Evolutionary conservation across 2,797 vertebrate genomes (phyloP), one percentile per base, ranked within the genome.

Genomic region (Karalla daura): DNA sequence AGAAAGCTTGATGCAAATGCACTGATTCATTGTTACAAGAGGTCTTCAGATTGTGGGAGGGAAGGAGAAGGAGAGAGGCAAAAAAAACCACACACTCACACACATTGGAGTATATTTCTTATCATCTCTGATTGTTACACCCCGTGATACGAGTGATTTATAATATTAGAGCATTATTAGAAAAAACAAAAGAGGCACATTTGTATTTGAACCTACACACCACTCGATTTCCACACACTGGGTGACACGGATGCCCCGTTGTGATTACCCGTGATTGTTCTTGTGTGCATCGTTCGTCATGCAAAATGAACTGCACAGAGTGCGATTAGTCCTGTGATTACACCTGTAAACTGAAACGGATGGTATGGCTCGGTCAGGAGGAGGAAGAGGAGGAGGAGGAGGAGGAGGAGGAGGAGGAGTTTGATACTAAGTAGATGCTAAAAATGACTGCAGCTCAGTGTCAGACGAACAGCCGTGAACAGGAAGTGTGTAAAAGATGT

Each of bases 301-400:
- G 46, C 17, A 45, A 61, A 73, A 75, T 54, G 40, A 64, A 36
- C 25, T 47, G 33, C 51, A 32, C 33, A 33, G 62, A 70, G 20
- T 49, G 3, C 72, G 80, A 84, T 87, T 76, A 77, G 58, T n/a
- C n/a, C 37, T 10, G 0, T 82, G 80, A 86, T 84, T 86, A 81
- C 51, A n/a, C 53, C 46, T 54, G 30, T 55, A 66, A 56, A 37
- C 45, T 54, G 53, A 63, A 75, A 70, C 12, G 21, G 55, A 65
- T 60, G 24, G 61, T 32, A 58, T 2, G 2, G 39, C 20, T 37
- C 67, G 30, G 41, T 68, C 56, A 54, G 78, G 41, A 51, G n/a
- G 47, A 70, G 17, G 49, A 35, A 21, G 41, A 45, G 50, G 36
- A 59, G 43, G 41, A 58, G 52, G 62, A 17, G 4, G 47, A 70